Conservation (phyloP, 2,888 invertebrate genomes). For the Caenorhabditis sp. region DNA sequence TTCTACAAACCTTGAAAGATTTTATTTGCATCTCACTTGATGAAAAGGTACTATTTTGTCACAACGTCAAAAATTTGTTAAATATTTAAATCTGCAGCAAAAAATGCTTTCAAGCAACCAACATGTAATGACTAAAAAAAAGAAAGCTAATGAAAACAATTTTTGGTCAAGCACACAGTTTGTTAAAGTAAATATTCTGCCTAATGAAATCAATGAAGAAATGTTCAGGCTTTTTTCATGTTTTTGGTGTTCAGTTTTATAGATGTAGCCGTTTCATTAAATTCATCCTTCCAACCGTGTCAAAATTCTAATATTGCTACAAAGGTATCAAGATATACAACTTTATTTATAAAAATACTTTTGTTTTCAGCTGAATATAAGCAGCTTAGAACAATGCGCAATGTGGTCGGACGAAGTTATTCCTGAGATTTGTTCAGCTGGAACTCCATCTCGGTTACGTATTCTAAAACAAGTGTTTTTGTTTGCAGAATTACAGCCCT, state of each 20-base stretch:
- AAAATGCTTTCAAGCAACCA: no score
- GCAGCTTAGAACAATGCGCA: constrained; percentile 35
- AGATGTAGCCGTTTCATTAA: neutral
- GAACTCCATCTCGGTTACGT: constrained; percentile 51
- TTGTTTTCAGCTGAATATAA: constrained; percentile 28
- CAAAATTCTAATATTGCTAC: constrained; percentile 36
- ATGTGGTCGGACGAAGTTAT: constrained; percentile 55
- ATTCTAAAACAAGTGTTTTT: constrained; percentile 65
- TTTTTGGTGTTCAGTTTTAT: constrained; percentile 17
- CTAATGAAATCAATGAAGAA: no score
- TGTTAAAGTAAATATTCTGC: no score
- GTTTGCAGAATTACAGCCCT: constrained; percentile 66
- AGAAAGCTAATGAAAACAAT: no score
- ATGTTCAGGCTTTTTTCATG: neutral
- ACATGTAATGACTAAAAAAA: no score
- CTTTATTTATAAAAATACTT: neutral
- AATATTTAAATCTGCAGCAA: no score
- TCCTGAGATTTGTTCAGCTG: constrained; percentile 64
- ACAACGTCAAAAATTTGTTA: no score
- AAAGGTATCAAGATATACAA: constrained; percentile 6
- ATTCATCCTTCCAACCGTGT: constrained; percentile 19
- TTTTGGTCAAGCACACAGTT: no score
- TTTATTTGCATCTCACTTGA: no score
- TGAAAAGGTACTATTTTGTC: no score
- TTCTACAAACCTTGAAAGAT: no score